phyloP scores from a whole-genome alignment of 2,113 vertebrate species.

The Menura novaehollandiae region DNA sequence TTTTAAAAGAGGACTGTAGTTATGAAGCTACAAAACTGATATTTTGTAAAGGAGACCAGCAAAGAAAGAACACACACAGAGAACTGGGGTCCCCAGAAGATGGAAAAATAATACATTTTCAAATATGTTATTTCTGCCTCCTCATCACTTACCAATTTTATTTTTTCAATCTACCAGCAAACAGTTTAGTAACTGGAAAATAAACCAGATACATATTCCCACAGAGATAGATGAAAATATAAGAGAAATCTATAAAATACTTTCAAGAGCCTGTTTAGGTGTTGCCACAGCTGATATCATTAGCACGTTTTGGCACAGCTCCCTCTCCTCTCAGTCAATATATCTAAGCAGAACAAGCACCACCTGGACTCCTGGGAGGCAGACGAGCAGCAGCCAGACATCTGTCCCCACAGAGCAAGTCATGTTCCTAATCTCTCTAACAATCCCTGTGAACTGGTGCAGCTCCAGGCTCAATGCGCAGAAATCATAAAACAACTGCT shows the following conservation, averaged over 20 bases:
- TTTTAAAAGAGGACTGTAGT: background rate
- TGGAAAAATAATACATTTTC: background rate
- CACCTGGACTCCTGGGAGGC: background rate
- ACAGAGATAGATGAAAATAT: background rate
- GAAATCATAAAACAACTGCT: background rate
- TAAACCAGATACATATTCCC: background rate
- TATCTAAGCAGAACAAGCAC: background rate
- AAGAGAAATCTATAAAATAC: background rate
- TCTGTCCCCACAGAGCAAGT: accelerated
- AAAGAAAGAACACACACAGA: background rate
- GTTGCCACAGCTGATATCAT: background rate
- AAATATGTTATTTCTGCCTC: background rate
- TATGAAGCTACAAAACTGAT: background rate
- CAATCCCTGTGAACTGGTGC: background rate
- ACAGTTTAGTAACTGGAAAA: background rate
- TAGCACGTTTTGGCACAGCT: background rate
- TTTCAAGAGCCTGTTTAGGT: background rate
- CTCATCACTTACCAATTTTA: background rate
- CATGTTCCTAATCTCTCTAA: background rate
- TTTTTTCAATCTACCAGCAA: background rate
- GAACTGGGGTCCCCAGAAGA: background rate
- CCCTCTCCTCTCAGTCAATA: background rate
- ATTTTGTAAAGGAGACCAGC: background rate
- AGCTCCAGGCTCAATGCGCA: background rate
- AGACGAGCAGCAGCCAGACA: accelerated